Base-by-base conservation (phyloP, 2,797 vertebrate genomes). In the Pampus argenteus region DNA sequence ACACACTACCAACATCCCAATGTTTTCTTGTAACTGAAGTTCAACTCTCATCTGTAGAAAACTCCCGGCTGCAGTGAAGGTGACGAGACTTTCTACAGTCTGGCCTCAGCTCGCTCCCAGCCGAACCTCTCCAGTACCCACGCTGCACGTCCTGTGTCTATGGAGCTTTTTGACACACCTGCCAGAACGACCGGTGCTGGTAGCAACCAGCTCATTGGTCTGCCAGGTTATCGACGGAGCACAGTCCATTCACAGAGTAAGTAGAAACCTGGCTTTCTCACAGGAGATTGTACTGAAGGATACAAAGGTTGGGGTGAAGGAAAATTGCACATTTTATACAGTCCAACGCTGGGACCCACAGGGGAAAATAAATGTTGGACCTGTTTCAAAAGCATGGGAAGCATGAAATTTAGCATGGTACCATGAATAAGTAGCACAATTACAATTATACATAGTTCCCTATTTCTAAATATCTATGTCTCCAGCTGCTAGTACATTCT, bases 201-300 rank as follows among this genome's bases (percentile, higher is more conserved):
- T 0, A 89, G 91, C 0, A 95, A 97, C 15, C 83, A 90, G 0
- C 92, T 99, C 45, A 86, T 94, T 25, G 93, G 91, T 50, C 92
- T 98, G 15, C 98, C 97, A 0, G 98, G 98, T 2, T 99, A 97
- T 86, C 93, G 96, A 7, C 91, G 95, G 23, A 98, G 97, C 10
- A 22, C 88, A 6, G 23, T 92, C 81, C 67, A 95, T 78, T 74
- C 86, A 62, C 20, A 92, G 79, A 42, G 93, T 95, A 51, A 90
- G 93, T 74, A 36, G 5, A 56, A 26, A 20, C 10, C 23, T 17
- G 10, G 9, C 14, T 29, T 5, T 49, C 22, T 59, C 34, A 13
- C 34, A 13, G 11, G 15, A 31, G n/a, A 55, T 25, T 58, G 20
- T 26, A 49, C 17, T 56, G 47, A 28, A 51, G 17, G 9, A 13